Percentiles rank a stretch among this genome's conserved stretches.
phyloP scores from a whole-genome alignment of 2,113 vertebrate genomes.

The Haemorhous mexicanus region DNA sequence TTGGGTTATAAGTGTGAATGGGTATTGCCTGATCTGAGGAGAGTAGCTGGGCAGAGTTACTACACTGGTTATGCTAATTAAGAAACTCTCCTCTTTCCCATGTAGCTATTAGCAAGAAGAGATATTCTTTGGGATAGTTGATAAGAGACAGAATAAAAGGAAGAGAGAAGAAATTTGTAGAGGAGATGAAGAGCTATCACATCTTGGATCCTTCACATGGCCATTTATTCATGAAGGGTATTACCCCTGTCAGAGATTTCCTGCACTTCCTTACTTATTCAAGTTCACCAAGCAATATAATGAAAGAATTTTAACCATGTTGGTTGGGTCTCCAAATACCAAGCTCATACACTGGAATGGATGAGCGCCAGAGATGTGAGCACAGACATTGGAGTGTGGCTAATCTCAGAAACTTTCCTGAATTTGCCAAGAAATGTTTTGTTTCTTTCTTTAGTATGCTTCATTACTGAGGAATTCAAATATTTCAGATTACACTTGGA shows the following conservation, averaged over 20 bases:
- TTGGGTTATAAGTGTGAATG: background rate
- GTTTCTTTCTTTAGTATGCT: background rate
- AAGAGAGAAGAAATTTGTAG: background rate
- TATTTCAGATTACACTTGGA: background rate
- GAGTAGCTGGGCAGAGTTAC: background rate
- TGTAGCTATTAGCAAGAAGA: background rate
- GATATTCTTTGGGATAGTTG: background rate
- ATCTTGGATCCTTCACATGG: background rate
- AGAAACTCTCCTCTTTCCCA: background rate
- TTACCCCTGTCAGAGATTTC: background rate
- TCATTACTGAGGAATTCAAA: background rate
- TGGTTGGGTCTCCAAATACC: background rate
- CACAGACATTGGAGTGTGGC: rapidly evolving
- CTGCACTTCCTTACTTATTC: background rate
- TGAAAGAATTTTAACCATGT: background rate
- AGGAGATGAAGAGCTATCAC: background rate
- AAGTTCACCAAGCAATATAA: background rate
- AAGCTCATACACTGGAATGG: background rate
- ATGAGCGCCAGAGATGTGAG: background rate
- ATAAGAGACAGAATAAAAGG: background rate
- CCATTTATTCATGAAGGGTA: background rate
- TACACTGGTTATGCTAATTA: background rate
- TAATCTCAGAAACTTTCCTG: background rate
- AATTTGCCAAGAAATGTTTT: background rate
- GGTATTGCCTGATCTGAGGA: background rate